Evolutionary conservation across 2,888 invertebrate species (phyloP), one percentile per base, ranked within the genome.

Genomic region (Sycophila texana): DNA sequence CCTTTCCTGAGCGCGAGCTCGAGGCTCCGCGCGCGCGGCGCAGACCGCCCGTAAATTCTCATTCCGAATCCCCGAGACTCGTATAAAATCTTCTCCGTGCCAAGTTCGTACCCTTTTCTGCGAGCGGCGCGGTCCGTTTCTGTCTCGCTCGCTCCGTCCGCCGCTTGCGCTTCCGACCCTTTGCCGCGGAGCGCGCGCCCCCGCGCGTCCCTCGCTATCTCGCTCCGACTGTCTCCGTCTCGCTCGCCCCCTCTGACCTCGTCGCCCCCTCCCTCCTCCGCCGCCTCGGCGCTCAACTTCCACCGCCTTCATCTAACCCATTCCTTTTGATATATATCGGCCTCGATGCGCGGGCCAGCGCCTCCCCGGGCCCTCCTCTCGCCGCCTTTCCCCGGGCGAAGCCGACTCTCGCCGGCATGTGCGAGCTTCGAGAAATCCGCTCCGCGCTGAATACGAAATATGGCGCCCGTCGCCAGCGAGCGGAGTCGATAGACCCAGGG

Each of bases 41-140:
- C 86, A 84, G 84, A 83, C 88, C 86, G 88, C 84, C 88, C 89
- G 89, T 90, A 89, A 90, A 90, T 89, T 86, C 87, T 89, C 89
- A 88, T 90, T 89, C 86, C 88, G 85, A 88, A 89, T 82, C 87
- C 86, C 85, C 87, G 85, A 87, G 87, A 87, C 88, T 88, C 89
- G 85, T 89, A 89, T 89, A 89, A 89, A 89, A 88, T 87, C 84
- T 84, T 86, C 84, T 85, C 77, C 82, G 79, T 79, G 79, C 75
- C 67, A 76, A 74, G 60, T 76, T 79, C 79, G 77, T 82, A 83
- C 84, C 79, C 84, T 70, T 83, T 83, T 82, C 82, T 70, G 72
- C 81, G 65, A 57, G 51, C 74, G 26, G 47, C 57, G 39, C 10
- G 55, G 4, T 20, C 55, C 70, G 39, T 74, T 65, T 55, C 47